Conservation (phyloP, 2,888 invertebrate genomes). For the Xylota sylvarum region DNA sequence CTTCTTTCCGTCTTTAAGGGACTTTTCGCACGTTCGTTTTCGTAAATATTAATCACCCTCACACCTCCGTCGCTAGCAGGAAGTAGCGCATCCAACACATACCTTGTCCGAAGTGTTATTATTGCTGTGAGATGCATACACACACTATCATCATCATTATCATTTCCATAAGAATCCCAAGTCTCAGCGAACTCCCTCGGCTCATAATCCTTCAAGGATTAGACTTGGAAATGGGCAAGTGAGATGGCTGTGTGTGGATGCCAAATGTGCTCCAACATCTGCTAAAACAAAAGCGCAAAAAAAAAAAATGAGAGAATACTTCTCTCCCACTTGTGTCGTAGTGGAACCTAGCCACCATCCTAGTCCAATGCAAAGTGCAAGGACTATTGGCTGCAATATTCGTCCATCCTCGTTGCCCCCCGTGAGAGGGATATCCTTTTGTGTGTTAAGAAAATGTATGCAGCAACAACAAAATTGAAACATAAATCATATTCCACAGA, state of each 20-base stretch:
- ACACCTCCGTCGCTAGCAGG: constrained; percentile 45
- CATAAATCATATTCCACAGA: constrained; percentile 73
- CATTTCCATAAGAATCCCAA: constrained; percentile 63
- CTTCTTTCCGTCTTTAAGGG: constrained; percentile 7
- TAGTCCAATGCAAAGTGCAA: constrained; percentile 56
- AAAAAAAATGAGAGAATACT: too few relatives aligned
- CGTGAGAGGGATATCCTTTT: constrained; percentile 22
- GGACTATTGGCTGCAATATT: constrained; percentile 67
- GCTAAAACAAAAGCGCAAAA: constrained; percentile 15
- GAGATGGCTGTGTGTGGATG: constrained; percentile 38
- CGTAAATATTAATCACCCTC: constrained; percentile 72
- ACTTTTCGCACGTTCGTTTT: constrained; percentile 55
- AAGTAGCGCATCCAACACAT: constrained; percentile 42
- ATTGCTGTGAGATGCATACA: constrained; percentile 50
- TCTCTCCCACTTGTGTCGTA: constrained; percentile 30
- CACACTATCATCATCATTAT: constrained; percentile 61
- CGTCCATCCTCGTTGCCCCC: constrained; percentile 24
- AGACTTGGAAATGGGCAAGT: constrained; percentile 57
- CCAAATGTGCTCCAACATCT: constrained; percentile 60
- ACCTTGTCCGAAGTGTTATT: constrained; percentile 40
- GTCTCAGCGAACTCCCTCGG: constrained; percentile 45
- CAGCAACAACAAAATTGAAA: constrained; percentile 70
- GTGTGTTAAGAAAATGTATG: constrained; percentile 64
- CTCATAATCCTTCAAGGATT: constrained; percentile 74
- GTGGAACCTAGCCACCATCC: constrained; percentile 47